Conservation (phyloP, 2,888 invertebrate genomes). For the Rotaria sp. region DNA sequence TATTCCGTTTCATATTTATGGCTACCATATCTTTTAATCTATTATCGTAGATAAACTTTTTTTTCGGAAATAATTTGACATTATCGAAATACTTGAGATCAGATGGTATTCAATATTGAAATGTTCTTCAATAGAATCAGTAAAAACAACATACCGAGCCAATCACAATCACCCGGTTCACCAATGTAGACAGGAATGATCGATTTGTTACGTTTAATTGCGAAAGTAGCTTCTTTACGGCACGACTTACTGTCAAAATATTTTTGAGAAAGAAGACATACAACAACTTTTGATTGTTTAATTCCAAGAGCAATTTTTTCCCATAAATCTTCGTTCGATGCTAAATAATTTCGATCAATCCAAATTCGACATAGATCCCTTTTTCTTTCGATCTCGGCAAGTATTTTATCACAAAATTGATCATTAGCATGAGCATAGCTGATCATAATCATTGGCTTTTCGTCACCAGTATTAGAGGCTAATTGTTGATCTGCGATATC, state of each 20-base stretch:
- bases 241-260: not conserved
- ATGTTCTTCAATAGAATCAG: not conserved
- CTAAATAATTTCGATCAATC: not conserved
- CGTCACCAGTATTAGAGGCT: not conserved
- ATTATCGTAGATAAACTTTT: too few relatives aligned
- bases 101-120: too few relatives aligned
- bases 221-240: not conserved
- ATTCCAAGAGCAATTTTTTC: not conserved
- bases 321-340: not conserved
- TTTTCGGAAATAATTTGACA: too few relatives aligned
- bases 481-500: not conserved
- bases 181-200: not conserved
- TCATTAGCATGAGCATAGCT: not conserved
- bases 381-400: not conserved
- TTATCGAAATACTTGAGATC: too few relatives aligned
- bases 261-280: not conserved
- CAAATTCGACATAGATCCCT: not conserved
- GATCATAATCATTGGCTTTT: not conserved
- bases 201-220: not conserved
- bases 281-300: not conserved
- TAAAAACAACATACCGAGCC: not conserved
- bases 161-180: not conserved
- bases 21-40: too few relatives aligned
- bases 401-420: not conserved
- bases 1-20: too few relatives aligned